Percentiles rank a stretch among this genome's conserved stretches.
Conservation (phyloP, 2,888 invertebrate genomes). For the Ochropleura plecta region DNA sequence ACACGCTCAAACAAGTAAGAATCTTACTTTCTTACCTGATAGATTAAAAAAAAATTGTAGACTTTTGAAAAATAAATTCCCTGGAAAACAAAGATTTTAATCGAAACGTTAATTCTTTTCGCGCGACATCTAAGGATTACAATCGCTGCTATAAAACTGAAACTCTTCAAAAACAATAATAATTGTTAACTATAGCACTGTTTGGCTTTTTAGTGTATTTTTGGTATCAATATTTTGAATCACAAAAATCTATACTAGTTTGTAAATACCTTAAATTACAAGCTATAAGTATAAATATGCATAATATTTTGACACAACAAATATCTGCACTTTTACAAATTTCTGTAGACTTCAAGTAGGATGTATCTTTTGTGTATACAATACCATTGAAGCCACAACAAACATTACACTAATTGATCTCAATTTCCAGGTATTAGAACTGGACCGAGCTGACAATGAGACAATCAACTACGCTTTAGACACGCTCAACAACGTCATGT, state of each 20-base stretch:
- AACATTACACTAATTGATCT: not conserved
- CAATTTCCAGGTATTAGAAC: slow-evolving; percentile 93
- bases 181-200: not conserved
- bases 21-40: not conserved
- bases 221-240: not conserved
- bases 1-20: slow-evolving; percentile 92
- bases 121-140: not conserved
- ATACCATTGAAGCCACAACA: not conserved
- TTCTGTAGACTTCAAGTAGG: not conserved
- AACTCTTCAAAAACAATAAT: not conserved
- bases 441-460: slow-evolving; percentile 97
- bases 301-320: not conserved
- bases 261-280: not conserved
- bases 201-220: not conserved
- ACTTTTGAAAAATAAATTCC: not conserved
- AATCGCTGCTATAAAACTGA: not conserved
- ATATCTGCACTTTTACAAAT: not conserved
- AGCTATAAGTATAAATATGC: slow-evolving; percentile 1
- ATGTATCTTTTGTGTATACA: not conserved
- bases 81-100: not conserved
- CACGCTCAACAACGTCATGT: slow-evolving; percentile 97
- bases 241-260: not conserved
- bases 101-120: not conserved
- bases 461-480: slow-evolving; percentile 98
- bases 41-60: not conserved